A percentile compares a stretch with the other conserved stretches of the same genome.
These are phyloP conservation scores for Burhinus bistriatus DNA, from an alignment of 2,113 vertebrate species.

Conservation along the genomic window DNA sequence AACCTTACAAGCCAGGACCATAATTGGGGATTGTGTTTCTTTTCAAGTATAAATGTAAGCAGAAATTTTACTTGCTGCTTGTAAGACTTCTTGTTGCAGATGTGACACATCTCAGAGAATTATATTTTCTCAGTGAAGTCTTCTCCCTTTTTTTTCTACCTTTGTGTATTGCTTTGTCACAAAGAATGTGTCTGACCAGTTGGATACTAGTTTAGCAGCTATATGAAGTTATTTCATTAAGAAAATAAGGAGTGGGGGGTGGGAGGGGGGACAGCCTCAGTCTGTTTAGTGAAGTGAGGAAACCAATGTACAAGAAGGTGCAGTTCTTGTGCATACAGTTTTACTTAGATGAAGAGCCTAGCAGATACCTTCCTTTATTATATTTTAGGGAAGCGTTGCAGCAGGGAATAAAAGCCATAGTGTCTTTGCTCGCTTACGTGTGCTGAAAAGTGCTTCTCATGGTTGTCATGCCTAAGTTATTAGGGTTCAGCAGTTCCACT, in stretches of 20 bases:
- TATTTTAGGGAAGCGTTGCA: neutral
- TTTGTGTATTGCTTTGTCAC: neutral
- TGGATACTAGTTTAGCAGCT: neutral
- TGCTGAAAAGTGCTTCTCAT: neutral
- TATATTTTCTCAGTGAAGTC: neutral
- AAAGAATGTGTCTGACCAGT: neutral
- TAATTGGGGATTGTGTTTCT: neutral
- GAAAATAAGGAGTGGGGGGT: neutral
- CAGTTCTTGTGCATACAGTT: accelerated
- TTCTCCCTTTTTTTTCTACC: neutral
- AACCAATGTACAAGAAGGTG: neutral
- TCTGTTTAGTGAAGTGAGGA: neutral
- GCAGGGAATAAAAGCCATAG: neutral
- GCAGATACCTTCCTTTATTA: neutral
- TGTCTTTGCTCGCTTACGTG: neutral
- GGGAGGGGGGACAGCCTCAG: neutral
- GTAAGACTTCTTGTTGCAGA: neutral
- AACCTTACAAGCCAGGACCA: neutral
- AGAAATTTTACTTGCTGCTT: neutral
- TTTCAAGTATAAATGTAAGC: neutral
- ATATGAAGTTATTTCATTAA: neutral
- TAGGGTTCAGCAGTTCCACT: neutral
- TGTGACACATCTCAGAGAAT: neutral
- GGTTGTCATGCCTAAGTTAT: neutral
- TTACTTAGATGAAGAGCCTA: neutral